Base-by-base conservation (phyloP, 2,888 invertebrate genomes). In the Coelinius sp. region DNA sequence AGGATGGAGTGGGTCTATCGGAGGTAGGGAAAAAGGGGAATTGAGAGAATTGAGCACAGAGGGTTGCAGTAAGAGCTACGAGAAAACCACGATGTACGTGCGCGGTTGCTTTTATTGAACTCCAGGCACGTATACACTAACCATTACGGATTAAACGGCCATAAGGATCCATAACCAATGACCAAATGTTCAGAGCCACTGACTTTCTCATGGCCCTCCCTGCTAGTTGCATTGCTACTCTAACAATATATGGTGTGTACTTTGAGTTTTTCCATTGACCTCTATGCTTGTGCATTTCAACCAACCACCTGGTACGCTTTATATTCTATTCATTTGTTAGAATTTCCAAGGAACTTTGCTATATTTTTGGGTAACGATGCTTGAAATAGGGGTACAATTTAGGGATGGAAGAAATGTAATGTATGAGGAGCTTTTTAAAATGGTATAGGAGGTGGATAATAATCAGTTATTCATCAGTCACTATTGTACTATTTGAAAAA, bases 71-170 rank as follows among this genome's bases (percentile, higher is more conserved):
- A 24, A 27, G 65, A 71, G 31, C 59, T 38, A 35, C 63, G 52
- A 64, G 66, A 73, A 75, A 77, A 73, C 63, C 72, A 66, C 62
- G 62, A 67, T 41, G 56, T 74, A 73, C 74, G 73, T 73, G 75
- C 44, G 65, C 64, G 69, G 69, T 72, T 41, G 62, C 75, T 73
- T 78, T 76, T 78, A 79, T 79, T 68, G 77, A 68, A 80, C 74
- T 78, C 79, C 49, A 53, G 63, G 74, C 81, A 80, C 81, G 81
- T 81, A 79, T 76, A 75, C 72, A 75, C 74, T 68, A 73, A 73
- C 79, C 78, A 78, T 79, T 79, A 79, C 77, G 77, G 79, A 81
- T 81, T 80, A 81, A 81, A 81, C 78, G 78, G 75, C 79, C 77
- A 78, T 80, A 79, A 79, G 75, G 80, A 79, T 80, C 80, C 80